A percentile compares a stretch with the other conserved stretches of the same genome.
Conservation (phyloP, 2,797 vertebrate species). For the Lophotriccus pileatus region DNA sequence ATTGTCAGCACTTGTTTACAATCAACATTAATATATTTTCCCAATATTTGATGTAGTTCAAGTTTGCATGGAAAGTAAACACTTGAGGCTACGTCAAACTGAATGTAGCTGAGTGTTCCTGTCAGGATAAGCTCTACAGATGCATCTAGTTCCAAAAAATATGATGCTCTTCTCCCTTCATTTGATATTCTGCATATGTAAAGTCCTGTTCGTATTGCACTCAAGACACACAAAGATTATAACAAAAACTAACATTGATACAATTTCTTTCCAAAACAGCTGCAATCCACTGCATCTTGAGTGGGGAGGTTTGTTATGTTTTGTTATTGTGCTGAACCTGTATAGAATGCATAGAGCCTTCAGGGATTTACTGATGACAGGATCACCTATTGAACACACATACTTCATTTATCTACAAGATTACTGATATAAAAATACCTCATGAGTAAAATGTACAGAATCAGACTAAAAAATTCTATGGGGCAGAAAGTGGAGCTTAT, state of each 20-base stretch:
- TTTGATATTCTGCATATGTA: not conserved
- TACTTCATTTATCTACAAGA: not conserved
- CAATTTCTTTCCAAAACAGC: not conserved
- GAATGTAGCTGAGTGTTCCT: not conserved
- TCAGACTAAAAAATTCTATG: not conserved
- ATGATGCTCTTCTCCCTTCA: not conserved
- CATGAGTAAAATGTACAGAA: not conserved
- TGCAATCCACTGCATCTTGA: not conserved
- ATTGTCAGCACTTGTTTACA: not conserved
- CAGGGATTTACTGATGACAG: not conserved
- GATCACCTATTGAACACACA: not conserved
- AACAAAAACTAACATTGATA: not conserved
- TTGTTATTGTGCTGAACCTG: not conserved
- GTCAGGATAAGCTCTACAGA: not conserved
- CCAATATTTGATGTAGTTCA: not conserved
- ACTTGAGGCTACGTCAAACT: not conserved
- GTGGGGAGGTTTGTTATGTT: not conserved
- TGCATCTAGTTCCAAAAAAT: not conserved
- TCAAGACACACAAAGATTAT: not conserved
- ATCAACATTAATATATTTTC: not conserved
- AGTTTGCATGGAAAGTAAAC: not conserved
- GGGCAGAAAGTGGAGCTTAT: not conserved
- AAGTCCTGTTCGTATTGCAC: not conserved
- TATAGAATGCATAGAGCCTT: not conserved
- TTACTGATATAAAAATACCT: not conserved